These are phyloP conservation scores for Spilosoma lubricipeda DNA, from an alignment of 2,888 invertebrate genomes.

Conservation along the genomic window DNA sequence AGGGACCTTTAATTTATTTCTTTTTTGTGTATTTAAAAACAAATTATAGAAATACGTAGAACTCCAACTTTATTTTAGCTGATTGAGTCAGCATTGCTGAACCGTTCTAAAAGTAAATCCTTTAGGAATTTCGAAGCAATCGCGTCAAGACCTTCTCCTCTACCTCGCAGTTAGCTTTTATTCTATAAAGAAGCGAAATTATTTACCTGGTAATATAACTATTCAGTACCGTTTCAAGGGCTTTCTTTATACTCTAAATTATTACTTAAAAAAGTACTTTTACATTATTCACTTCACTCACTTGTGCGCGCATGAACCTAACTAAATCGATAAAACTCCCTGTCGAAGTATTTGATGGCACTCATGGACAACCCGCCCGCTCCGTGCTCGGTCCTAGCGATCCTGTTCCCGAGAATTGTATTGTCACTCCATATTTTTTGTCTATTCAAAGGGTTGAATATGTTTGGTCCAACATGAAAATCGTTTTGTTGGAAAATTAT, in stretches of 20 bases:
- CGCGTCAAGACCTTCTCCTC: not conserved
- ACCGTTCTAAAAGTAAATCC: not conserved
- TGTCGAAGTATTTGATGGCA: constrained; percentile 41
- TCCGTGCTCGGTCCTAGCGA: constrained; percentile 36
- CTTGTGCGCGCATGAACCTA: constrained; percentile 26
- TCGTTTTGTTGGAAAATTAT: constrained; percentile 48
- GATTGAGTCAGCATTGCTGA: not conserved
- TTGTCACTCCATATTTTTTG: constrained; percentile 56
- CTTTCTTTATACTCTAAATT: not conserved
- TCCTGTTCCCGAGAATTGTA: constrained; percentile 52
- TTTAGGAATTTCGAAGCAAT: not conserved
- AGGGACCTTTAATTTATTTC: too few species aligned
- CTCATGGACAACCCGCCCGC: constrained; percentile 35
- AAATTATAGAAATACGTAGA: not conserved
- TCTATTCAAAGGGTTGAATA: constrained; percentile 53
- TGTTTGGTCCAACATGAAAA: constrained; percentile 50
- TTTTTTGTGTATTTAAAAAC: not conserved
- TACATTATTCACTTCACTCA: constrained; percentile 21
- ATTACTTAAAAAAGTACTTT: constrained; percentile 13
- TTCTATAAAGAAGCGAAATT: not conserved
- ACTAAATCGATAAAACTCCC: constrained; percentile 41
- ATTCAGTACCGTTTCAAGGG: not conserved
- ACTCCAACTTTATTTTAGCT: not conserved
- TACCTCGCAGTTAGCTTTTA: not conserved
- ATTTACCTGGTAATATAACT: not conserved